These are phyloP conservation scores for Hyppa rectilinea DNA, from an alignment of 2,888 invertebrate species.

Conservation along the genomic window DNA sequence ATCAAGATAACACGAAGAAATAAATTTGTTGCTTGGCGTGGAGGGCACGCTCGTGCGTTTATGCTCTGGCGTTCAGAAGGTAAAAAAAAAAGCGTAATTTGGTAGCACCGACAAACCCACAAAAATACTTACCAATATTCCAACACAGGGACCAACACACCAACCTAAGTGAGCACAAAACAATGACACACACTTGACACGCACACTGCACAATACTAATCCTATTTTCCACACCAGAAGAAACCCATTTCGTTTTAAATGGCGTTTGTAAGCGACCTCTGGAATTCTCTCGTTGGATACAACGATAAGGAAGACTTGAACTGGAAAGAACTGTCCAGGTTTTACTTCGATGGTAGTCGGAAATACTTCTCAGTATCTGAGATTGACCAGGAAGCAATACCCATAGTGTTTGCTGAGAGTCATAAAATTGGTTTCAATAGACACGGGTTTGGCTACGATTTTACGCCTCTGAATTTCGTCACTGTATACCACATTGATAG, in stretches of 20 bases:
- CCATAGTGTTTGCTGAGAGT: conserved; percentile 91
- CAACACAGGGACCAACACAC: conserved; percentile 42
- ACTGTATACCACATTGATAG: conserved; percentile 92
- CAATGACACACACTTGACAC: conserved; percentile 51
- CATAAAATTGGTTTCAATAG: conserved; percentile 87
- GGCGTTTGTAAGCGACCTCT: conserved; percentile 88
- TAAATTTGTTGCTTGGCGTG: too few relatives aligned
- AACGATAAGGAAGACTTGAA: conserved; percentile 80
- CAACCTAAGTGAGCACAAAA: conserved; percentile 28
- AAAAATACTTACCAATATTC: background rate
- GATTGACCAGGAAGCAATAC: conserved; percentile 91
- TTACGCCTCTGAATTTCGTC: conserved; percentile 91
- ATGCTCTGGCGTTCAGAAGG: too few relatives aligned
- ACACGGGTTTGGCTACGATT: conserved; percentile 89
- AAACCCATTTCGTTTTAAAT: conserved; percentile 78
- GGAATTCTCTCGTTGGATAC: conserved; percentile 87
- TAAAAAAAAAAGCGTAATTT: background rate
- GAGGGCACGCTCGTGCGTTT: too few relatives aligned
- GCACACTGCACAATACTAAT: conserved; percentile 58
- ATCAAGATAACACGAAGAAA: too few relatives aligned
- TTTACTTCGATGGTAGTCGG: conserved; percentile 90
- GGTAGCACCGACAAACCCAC: conserved; percentile 43
- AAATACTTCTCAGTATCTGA: conserved; percentile 93
- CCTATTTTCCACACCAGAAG: conserved; percentile 60
- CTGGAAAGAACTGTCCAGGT: conserved; percentile 86